Percentiles rank a stretch among this genome's conserved stretches.
Evolutionary conservation across 2,888 invertebrate genomes (phyloP).

Genomic region (Caprella mutica): DNA sequence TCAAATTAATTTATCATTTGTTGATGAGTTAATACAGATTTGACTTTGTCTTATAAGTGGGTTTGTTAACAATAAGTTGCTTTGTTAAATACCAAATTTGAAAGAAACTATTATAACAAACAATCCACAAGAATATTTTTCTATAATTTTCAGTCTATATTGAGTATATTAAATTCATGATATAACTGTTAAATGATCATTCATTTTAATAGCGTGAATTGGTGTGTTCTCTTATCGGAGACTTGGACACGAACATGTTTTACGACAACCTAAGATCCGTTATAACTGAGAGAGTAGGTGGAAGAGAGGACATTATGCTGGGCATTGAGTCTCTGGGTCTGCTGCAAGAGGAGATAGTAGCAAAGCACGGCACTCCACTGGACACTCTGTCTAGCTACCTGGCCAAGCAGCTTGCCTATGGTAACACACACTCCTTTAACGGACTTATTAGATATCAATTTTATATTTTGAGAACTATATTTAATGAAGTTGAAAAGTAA

Average conservation of each 20-base stretch:
- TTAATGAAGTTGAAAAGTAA: conserved; percentile 1
- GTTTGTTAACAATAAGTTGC: too few relatives aligned
- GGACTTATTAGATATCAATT: too few relatives aligned
- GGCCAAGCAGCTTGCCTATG: conserved; percentile 63
- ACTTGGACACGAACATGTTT: conserved; percentile 71
- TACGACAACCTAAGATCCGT: conserved; percentile 81
- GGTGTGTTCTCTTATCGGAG: conserved; percentile 70
- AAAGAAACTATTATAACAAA: too few relatives aligned
- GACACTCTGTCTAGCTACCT: conserved; percentile 87
- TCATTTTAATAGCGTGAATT: conserved; percentile 49
- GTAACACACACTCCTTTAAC: too few relatives aligned
- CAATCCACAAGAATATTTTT: too few relatives aligned
- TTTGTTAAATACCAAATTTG: too few relatives aligned
- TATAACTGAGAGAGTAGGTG: conserved; percentile 63
- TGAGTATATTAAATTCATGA: too few relatives aligned
- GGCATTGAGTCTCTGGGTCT: conserved; percentile 76
- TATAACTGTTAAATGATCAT: conserved; percentile 6
- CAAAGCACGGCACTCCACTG: conserved; percentile 73
- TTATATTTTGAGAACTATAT: background rate
- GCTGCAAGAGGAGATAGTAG: conserved; percentile 65
- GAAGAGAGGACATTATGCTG: conserved; percentile 50
- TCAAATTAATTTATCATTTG: too few relatives aligned
- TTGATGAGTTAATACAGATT: too few relatives aligned
- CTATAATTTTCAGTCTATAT: too few relatives aligned
- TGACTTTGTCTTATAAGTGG: too few relatives aligned